A percentile compares a stretch with the other conserved stretches of the same genome.
Evolutionary conservation across 2,888 invertebrate genomes (phyloP).

Genomic region (Ypsolopha scabrella): DNA sequence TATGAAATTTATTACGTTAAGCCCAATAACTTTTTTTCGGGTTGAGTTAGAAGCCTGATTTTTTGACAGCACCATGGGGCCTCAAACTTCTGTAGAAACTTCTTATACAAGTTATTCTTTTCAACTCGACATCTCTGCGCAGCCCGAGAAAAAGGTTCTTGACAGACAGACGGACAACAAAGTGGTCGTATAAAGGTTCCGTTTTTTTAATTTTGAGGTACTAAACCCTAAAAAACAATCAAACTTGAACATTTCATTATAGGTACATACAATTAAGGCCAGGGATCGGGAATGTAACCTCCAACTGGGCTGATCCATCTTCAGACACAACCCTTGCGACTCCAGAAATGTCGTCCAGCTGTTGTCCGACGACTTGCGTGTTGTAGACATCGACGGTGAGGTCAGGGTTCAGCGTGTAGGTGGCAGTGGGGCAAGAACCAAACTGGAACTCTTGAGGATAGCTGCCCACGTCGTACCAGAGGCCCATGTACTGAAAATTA

Average conservation of each 20-base stretch:
- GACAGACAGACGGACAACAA: too few species aligned
- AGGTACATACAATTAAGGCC: conserved; percentile 27
- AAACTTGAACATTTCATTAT: background rate
- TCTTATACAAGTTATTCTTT: too few species aligned
- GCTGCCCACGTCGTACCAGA: conserved; percentile 26
- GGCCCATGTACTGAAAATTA: conserved; percentile 22
- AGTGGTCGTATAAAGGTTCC: too few species aligned
- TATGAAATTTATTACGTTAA: too few species aligned
- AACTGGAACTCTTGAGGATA: conserved; percentile 25
- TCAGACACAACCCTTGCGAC: conserved; percentile 33
- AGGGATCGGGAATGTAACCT: conserved; percentile 33
- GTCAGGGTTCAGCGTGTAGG: conserved; percentile 13
- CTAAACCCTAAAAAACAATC: too few species aligned
- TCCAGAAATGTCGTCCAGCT: conserved; percentile 21
- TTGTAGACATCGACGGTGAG: conserved; percentile 16
- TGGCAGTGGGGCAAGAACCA: conserved; percentile 26
- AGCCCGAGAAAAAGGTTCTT: too few species aligned
- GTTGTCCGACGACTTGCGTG: conserved; percentile 16
- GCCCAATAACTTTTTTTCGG: too few species aligned
- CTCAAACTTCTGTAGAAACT: too few species aligned
- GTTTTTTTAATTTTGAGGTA: too few species aligned
- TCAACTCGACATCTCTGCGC: too few species aligned
- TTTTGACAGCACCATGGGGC: too few species aligned
- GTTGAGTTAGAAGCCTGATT: too few species aligned
- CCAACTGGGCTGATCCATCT: conserved; percentile 47